Evolutionary conservation across 2,113 vertebrate genomes (phyloP), one percentile per base, ranked within the genome.

Genomic region (Cranoglanis bouderius): DNA sequence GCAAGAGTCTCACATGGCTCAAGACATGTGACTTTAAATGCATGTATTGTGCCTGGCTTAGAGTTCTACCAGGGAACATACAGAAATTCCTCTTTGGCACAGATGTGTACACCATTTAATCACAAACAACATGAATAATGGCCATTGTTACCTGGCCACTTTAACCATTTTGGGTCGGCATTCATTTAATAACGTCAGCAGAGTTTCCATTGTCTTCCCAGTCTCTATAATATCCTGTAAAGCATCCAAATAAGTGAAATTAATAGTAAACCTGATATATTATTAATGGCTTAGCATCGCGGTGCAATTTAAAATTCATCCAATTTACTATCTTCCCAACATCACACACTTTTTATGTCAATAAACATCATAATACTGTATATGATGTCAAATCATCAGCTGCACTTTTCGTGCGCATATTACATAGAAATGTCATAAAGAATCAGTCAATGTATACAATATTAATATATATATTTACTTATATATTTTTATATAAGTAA

Each of bases 151-250:
- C 96, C 96, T 97, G 81, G 96, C 96, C 77, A 97, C 96, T 95
- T 97, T 97, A 38, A 97, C 95, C 96, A 96, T 97, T 88, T 96
- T 97, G 86, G 97, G 96, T 87, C 95, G 87, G 3, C 94, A 94
- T 84, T 95, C 93, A 88, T 92, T 94, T 86, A 97, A 91, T 90
- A 96, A 93, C 63, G 94, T 94, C 4, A 97, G 95, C 6, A 97
- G 91, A 0, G 96, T 96, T 92, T 95, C 94, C 93, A 96, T 97
- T 18, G 96, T 97, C 92, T 91, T 94, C 24, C 96, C 96, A 0
- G 96, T 97, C 93, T 97, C 96, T 32, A 97, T 95, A 85, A 97
- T 96, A 74, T 97, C 96, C 97, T 97, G 90, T 77, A 93, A 89
- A n/a, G 92, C 38, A 92, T 80, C 87, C 38, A 53, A 77, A 85